A percentile compares a stretch with the other conserved stretches of the same genome.
These are phyloP conservation scores for Cephus sareptanus DNA, from an alignment of 2,888 invertebrate genomes.

Conservation along the genomic window DNA sequence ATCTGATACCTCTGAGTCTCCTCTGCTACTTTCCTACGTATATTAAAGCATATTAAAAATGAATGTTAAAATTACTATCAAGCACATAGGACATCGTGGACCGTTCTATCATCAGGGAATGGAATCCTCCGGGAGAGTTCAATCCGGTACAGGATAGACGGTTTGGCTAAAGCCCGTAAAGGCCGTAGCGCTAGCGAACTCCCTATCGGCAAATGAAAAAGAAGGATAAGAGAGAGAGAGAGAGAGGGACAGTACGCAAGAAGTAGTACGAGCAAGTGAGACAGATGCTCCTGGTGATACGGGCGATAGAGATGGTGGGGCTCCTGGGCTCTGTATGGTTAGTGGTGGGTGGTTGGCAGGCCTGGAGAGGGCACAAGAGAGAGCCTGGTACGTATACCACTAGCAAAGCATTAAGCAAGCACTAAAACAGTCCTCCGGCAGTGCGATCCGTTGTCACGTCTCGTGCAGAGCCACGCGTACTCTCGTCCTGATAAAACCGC, in stretches of 20 bases:
- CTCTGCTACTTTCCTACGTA: background rate
- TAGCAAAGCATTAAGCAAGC: conserved; percentile 43
- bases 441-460: conserved; percentile 49
- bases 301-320: conserved; percentile 28
- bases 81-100: background rate
- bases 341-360: background rate
- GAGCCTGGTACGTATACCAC: conserved; percentile 30
- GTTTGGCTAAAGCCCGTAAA: background rate
- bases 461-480: conserved; percentile 11
- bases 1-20: background rate
- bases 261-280: background rate
- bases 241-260: background rate
- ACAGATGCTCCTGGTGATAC: background rate
- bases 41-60: background rate
- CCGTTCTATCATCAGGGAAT: background rate
- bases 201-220: background rate
- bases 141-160: background rate
- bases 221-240: background rate
- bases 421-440: conserved; percentile 54
- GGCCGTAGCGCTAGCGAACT: background rate
- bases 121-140: background rate
- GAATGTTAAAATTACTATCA: background rate
- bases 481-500: background rate
- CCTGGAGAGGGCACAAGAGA: conserved; percentile 20
- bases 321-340: background rate